These are phyloP conservation scores for Polyploca ridens DNA, from an alignment of 2,888 invertebrate species.

Conservation along the genomic window DNA sequence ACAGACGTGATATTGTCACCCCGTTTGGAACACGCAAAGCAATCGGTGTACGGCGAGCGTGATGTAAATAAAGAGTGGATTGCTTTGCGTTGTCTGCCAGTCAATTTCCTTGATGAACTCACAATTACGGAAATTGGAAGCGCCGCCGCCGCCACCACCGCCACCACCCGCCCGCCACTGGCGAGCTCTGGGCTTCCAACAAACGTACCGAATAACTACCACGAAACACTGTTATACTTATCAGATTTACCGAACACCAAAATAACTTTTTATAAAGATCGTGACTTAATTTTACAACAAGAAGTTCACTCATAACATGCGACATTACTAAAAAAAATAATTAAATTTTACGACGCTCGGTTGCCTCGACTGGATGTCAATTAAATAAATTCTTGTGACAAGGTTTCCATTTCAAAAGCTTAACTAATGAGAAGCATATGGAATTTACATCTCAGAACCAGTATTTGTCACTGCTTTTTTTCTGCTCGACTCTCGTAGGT, in stretches of 20 bases:
- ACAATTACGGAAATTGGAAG: slow-evolving; percentile 81
- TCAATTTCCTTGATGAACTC: slow-evolving; percentile 81
- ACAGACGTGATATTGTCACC: slow-evolving; percentile 46
- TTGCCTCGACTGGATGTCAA: slow-evolving; percentile 60
- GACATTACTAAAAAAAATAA: slow-evolving; percentile 54
- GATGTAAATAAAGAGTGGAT: slow-evolving; percentile 65
- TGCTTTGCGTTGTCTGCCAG: slow-evolving; percentile 68
- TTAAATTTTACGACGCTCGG: slow-evolving; percentile 55
- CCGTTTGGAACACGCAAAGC: slow-evolving; percentile 46
- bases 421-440: slow-evolving; percentile 68
- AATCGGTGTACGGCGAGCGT: slow-evolving; percentile 51
- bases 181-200: slow-evolving; percentile 17
- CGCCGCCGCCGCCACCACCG: slow-evolving; percentile 39
- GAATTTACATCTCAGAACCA: slow-evolving; percentile 37
- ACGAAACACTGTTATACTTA: slow-evolving; percentile 31
- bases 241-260: slow-evolving; percentile 32
- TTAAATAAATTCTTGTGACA: slow-evolving; percentile 66
- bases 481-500: slow-evolving; percentile 21
- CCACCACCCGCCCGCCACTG: slow-evolving; percentile 23
- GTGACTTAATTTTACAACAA: slow-evolving; percentile 42
- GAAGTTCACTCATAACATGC: slow-evolving; percentile 36
- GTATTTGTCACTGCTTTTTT: slow-evolving; percentile 35
- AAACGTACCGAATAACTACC: slow-evolving; percentile 28
- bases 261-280: slow-evolving; percentile 39
- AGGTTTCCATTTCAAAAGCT: slow-evolving; percentile 62